Evolutionary conservation across 2,113 vertebrate species (phyloP), one percentile per base, ranked within the genome.

Genomic region (Hydrolagus affinis): DNA sequence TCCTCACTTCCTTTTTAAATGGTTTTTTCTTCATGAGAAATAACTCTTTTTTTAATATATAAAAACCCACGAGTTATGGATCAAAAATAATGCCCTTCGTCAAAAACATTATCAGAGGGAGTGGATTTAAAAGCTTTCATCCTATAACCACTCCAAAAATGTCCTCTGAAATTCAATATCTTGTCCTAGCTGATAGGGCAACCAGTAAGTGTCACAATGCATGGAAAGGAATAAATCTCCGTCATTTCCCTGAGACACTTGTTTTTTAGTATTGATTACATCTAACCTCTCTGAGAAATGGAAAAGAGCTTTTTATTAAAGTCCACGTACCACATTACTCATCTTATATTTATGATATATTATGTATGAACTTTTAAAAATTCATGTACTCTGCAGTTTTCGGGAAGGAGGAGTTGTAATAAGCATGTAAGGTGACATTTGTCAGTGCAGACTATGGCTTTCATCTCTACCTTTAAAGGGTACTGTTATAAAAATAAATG

Each of bases 361-460:
- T 96, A 97, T 96, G 94, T 93, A 97, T 96, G 92, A 93, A 93
- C 90, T 91, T 88, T 94, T 90, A 94, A 95, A 95, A 95, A 93
- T 95, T 93, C 93, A 95, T 95, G 89, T 90, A 87, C 87, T 89
- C 87, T 91, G 88, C 89, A 68, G 70, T 89, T 90, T 88, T 89
- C 59, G 56, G 23, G 12, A 80, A 80, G 56, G 11, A 77, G 44
- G 44, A 11, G 28, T 80, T 83, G 28, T 15, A 44, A 44, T 44
- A 83, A 62, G 66, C 78, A 83, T 56, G 10, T 44, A 6, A n/a
- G n/a, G 75, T 12, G 12, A 56, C 23, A 10, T 66, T 30, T 68
- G 62, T 83, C 28, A 32, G 60, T 66, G 8, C 28, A 66, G 62
- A 3, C 62, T 83, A 17, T 66, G 60, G 62, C 66, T 83, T 75